A percentile compares a stretch with the other conserved stretches of the same genome.
Evolutionary conservation across 2,888 invertebrate species (phyloP).

Genomic region (Allolobophora icterica): DNA sequence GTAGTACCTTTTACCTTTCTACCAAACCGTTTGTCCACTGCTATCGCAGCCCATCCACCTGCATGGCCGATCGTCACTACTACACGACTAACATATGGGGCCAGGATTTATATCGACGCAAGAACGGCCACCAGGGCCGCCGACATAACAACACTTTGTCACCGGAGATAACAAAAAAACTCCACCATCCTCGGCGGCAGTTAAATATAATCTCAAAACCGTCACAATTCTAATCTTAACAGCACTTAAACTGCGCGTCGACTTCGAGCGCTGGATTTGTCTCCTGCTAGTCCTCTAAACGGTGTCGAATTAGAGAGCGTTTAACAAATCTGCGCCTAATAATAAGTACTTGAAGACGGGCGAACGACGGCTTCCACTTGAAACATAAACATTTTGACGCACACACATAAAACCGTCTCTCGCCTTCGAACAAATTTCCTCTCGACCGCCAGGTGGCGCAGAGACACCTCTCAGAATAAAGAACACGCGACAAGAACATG

Average conservation of each 20-base stretch:
- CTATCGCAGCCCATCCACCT: background rate
- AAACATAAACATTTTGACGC: background rate
- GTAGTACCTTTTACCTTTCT: background rate
- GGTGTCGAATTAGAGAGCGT: background rate
- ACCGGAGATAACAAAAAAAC: background rate
- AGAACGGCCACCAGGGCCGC: background rate
- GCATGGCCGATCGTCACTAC: background rate
- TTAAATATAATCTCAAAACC: background rate
- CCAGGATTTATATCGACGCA: background rate
- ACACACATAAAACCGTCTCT: background rate
- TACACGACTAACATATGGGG: background rate
- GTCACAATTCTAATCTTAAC: slow-evolving; percentile 4
- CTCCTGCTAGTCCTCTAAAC: background rate
- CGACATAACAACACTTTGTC: slow-evolving; percentile 13
- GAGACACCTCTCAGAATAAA: background rate
- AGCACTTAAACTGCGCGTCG: background rate
- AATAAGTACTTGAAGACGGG: background rate
- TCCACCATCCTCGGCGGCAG: background rate
- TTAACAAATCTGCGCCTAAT: background rate
- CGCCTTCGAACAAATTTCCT: background rate
- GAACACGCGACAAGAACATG: background rate
- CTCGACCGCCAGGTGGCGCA: slow-evolving; percentile 11
- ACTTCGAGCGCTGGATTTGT: background rate
- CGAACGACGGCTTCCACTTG: background rate
- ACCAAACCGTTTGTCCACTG: no score